Evolutionary conservation across 2,888 invertebrate species (phyloP).

Genomic region (Cephus nigrinus): DNA sequence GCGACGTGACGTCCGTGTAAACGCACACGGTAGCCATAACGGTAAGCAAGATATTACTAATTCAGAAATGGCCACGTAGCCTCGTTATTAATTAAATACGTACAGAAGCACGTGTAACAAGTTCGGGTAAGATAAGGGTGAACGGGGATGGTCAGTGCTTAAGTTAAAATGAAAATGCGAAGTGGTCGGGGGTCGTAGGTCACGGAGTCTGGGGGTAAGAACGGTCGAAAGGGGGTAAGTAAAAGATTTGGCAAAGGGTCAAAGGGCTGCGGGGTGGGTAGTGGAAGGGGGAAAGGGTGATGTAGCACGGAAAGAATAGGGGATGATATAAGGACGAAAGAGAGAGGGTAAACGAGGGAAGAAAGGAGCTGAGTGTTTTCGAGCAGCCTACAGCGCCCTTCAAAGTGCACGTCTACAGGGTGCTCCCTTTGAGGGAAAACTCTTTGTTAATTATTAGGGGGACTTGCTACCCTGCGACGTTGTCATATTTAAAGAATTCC

Average conservation of each 20-base stretch:
- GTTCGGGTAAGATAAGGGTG: neutral
- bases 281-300: slow-evolving; percentile 27
- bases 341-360: slow-evolving; percentile 14
- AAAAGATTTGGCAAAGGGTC: slow-evolving; percentile 6
- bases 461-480: slow-evolving; percentile 28
- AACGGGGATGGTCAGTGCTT: neutral
- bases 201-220: neutral
- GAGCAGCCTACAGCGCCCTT: neutral
- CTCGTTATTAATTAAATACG: slow-evolving; percentile 22
- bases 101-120: neutral
- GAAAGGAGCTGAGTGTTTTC: slow-evolving; percentile 27
- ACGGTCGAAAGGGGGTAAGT: slow-evolving; percentile 6
- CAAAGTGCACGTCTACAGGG: neutral
- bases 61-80: slow-evolving; percentile 11
- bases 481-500: slow-evolving; percentile 38
- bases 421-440: slow-evolving; percentile 26
- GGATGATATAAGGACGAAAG: slow-evolving; percentile 12
- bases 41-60: slow-evolving; percentile 23
- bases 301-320: slow-evolving; percentile 1
- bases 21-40: slow-evolving; percentile 6
- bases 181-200: neutral
- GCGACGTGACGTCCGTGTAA: slow-evolving; percentile 19
- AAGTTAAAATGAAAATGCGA: slow-evolving; percentile 12
- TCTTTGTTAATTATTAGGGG: slow-evolving; percentile 51
- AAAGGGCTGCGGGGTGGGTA: slow-evolving; percentile 20